Conservation (phyloP, 30 jellyfish, hydroid and myxozoan genomes). For the Chironex yamaguchii region DNA sequence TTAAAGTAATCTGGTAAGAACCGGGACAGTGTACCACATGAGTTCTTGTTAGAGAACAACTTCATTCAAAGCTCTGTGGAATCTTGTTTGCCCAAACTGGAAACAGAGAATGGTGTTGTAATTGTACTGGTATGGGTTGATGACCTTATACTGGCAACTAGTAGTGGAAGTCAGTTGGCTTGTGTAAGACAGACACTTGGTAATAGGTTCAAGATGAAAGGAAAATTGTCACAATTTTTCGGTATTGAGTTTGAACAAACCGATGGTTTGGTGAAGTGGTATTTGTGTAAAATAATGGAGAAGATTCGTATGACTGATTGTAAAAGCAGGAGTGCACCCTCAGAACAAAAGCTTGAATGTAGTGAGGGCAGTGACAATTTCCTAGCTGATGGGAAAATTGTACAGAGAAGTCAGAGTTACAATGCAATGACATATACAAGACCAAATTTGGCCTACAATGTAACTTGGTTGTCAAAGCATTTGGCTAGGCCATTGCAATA, state of each 20-base stretch:
- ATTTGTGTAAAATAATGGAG: not conserved
- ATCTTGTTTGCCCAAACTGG: constrained; percentile 24
- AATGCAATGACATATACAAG: constrained; percentile 59
- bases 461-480: constrained; percentile 51
- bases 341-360: too few species aligned
- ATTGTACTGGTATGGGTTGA: constrained; percentile 63
- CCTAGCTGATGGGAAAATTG: too few species aligned
- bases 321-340: constrained; percentile 62
- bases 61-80: constrained; percentile 37
- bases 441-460: constrained; percentile 45
- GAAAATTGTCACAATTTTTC: not conserved
- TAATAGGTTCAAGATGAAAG: constrained; percentile 47
- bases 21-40: constrained; percentile 33
- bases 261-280: not conserved
- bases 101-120: not conserved
- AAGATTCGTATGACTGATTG: constrained; percentile 51
- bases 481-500: too few species aligned
- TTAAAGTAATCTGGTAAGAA: constrained; percentile 52
- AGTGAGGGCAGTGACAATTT: too few species aligned
- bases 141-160: constrained; percentile 63
- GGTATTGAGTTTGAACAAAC: not conserved
- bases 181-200: not conserved
- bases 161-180: not conserved
- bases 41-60: not conserved
- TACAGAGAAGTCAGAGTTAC: too few species aligned